A percentile compares a stretch with the other conserved stretches of the same genome.
phyloP scores from a whole-genome alignment of 2,113 vertebrate species.

The Hyperoodon ampullatus region DNA sequence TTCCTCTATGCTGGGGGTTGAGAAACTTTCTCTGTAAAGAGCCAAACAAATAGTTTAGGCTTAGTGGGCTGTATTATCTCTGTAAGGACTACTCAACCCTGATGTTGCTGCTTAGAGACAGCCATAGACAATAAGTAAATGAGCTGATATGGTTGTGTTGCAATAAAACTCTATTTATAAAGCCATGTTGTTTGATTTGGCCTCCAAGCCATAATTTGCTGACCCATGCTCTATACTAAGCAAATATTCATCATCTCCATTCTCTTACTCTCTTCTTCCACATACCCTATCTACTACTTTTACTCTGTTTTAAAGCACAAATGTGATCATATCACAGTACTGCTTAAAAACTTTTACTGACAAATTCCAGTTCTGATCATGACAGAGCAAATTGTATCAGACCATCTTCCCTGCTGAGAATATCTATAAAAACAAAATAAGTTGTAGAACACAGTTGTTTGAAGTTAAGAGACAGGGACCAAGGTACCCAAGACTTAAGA shows the following conservation, averaged over 20 bases:
- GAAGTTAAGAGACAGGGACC: slow-evolving; percentile 2
- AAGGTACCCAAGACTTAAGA: neutral
- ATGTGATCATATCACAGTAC: neutral
- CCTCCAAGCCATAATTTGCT: neutral
- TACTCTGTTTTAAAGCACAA: neutral
- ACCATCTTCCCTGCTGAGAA: neutral
- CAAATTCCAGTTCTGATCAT: neutral
- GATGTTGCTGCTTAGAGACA: neutral
- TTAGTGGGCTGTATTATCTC: neutral
- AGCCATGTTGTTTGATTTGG: neutral
- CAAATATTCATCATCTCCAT: neutral
- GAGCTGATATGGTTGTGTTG: neutral
- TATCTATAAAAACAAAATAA: neutral
- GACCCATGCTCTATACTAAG: neutral
- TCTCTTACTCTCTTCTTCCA: neutral
- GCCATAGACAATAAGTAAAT: neutral
- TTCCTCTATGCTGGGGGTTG: neutral
- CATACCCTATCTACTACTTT: neutral
- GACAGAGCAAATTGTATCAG: neutral
- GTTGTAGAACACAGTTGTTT: neutral
- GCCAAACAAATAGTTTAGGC: neutral
- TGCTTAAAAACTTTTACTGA: neutral
- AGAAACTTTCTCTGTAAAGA: neutral
- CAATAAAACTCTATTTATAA: neutral
- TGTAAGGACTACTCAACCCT: neutral